Conservation (phyloP, 2,888 invertebrate species). For the Limenitis camilla region DNA sequence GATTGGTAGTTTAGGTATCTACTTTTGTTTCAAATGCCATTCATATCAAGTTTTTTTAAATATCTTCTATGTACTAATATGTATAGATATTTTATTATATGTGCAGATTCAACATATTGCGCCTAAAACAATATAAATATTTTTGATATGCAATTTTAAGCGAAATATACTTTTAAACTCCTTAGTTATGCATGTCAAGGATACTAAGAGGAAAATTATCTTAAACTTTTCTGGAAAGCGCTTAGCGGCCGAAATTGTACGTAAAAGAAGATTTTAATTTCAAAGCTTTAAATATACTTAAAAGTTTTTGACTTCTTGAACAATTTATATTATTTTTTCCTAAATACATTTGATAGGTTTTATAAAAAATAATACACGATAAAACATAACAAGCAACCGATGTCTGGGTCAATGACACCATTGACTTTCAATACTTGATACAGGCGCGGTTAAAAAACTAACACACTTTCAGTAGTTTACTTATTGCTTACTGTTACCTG, state of each 20-base stretch:
- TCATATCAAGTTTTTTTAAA: too few species aligned
- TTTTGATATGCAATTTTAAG: too few species aligned
- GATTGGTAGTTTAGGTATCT: too few species aligned
- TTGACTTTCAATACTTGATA: conserved; percentile 27
- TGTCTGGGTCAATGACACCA: conserved; percentile 22
- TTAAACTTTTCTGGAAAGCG: conserved; percentile 6
- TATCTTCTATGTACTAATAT: too few species aligned
- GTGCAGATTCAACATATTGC: too few species aligned
- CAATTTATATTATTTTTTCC: not conserved
- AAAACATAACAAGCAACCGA: conserved; percentile 17
- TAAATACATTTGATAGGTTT: too few species aligned
- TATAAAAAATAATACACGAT: conserved; percentile 3
- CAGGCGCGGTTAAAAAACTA: conserved; percentile 16
- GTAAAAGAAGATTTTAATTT: not conserved
- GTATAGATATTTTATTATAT: too few species aligned
- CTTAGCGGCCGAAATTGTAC: not conserved
- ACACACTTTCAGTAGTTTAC: conserved; percentile 15
- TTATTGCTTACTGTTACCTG: conserved; percentile 5
- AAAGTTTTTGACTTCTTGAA: not conserved
- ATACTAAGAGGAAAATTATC: conserved; percentile 4
- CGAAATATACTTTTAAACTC: not conserved
- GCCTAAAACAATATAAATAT: too few species aligned
- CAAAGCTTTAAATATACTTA: not conserved
- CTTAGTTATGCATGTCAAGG: conserved; percentile 2
- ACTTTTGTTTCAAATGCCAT: too few species aligned